Evolutionary conservation across 2,888 invertebrate genomes (phyloP).

Genomic region (Caenorhabditis uteleia): DNA sequence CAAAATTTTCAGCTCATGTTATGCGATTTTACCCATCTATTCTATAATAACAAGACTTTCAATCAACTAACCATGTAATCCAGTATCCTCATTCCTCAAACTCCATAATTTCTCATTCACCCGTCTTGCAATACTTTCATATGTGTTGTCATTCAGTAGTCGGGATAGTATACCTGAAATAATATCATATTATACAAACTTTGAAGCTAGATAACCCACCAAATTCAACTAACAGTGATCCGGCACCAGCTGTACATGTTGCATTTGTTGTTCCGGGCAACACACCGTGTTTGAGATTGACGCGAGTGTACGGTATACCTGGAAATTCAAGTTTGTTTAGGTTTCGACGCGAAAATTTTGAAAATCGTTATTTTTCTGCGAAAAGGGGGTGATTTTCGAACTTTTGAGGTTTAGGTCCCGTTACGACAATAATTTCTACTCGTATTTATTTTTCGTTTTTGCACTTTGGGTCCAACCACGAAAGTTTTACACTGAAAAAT

Average conservation of each 20-base stretch:
- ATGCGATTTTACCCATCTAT: too few relatives aligned
- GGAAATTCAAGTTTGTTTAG: constrained; percentile 1
- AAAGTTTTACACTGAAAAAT: too few relatives aligned
- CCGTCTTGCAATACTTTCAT: constrained; percentile 75
- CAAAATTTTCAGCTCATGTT: too few relatives aligned
- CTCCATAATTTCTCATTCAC: constrained; percentile 75
- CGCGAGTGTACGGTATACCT: constrained; percentile 71
- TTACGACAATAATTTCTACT: too few relatives aligned
- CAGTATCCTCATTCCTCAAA: constrained; percentile 74
- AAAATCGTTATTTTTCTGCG: too few relatives aligned
- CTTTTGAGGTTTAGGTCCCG: too few relatives aligned
- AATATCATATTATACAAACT: constrained; percentile 25
- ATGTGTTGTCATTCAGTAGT: constrained; percentile 75
- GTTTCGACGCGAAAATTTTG: not conserved
- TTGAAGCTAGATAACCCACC: constrained; percentile 67
- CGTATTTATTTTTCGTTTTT: too few relatives aligned
- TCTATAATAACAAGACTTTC: too few relatives aligned
- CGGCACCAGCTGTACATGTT: constrained; percentile 77
- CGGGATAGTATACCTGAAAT: constrained; percentile 65
- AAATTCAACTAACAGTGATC: constrained; percentile 76
- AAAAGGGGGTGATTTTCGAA: too few relatives aligned
- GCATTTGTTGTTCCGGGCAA: constrained; percentile 73
- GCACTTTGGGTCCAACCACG: too few relatives aligned
- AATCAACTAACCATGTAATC: constrained; percentile 75
- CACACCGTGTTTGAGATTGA: constrained; percentile 74